Evolutionary conservation across 2,113 vertebrate species (phyloP), one percentile per base, ranked within the genome.

Genomic region (Trogon surrucura): DNA sequence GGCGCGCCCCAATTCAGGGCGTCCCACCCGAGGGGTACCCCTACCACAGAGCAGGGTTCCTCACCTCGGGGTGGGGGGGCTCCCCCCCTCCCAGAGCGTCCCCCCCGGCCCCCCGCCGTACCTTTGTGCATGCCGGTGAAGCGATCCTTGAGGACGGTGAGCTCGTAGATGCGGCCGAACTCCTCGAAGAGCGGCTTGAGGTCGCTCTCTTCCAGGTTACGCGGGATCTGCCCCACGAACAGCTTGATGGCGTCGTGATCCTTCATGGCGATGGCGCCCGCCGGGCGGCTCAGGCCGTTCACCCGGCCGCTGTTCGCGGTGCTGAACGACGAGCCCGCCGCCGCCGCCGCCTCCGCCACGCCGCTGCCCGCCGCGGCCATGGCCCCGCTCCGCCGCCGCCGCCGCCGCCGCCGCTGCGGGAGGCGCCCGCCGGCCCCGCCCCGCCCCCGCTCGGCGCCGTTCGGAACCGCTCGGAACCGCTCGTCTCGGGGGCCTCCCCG

Each of bases 241-340:
- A 99, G 99, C 98, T 99, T 99, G 99, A 99, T 99, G 98, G 99
- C 99, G 98, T 99, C 99, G 98, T 99, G 99, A 98, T 99, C 99
- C 98, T 99, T 99, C 99, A 99, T 99, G 97, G 99, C 99, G 97
- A 99, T 99, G 98, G 98, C 98, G 98, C 98, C 98, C 97, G 87
- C 66, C 93, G 98, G 98, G 98, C 98, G 97, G 81, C 97, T 98
- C 96, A 99, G 98, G 96, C 99, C 99, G 98, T 99, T 99, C 98
- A 99, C 99, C 97, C 98, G 98, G 97, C 97, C 98, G 98, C 98
- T 99, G 98, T 98, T 98, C 98, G 98, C 97, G 98, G 98, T 99
- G 98, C 98, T 99, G 98, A 98, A 84, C 67, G 89, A 84, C 58
- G 80, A 87, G 74, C 80, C 94, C 91, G 72, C 94, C 86, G 34